These are phyloP conservation scores for Engraulis encrasicolus DNA, from an alignment of 2,113 vertebrate species.

Conservation along the genomic window DNA sequence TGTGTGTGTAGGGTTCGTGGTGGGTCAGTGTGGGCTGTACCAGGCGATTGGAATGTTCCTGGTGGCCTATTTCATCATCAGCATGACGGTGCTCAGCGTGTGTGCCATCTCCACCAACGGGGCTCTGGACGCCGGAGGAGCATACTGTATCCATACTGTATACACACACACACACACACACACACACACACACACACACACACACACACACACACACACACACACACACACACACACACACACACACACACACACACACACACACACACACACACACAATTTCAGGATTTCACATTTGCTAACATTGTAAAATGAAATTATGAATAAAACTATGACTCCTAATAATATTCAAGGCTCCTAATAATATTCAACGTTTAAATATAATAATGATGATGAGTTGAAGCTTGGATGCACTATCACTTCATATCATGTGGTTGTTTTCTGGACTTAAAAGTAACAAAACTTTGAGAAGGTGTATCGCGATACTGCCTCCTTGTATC, in stretches of 20 bases:
- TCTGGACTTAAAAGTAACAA: too few relatives aligned
- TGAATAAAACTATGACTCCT: too few relatives aligned
- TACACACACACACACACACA: constrained; percentile 38
- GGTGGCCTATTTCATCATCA: constrained; percentile 90
- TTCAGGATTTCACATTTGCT: too few relatives aligned
- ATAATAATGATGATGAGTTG: too few relatives aligned
- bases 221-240: constrained; percentile 13
- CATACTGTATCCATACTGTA: constrained; percentile 96
- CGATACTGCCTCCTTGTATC: too few relatives aligned
- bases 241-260: background rate
- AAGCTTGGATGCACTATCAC: too few relatives aligned
- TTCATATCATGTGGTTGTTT: too few relatives aligned
- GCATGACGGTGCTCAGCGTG: constrained; percentile 88
- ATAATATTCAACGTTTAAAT: too few relatives aligned
- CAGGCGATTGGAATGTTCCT: constrained; percentile 83
- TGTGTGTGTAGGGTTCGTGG: constrained; percentile 79
- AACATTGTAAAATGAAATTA: too few relatives aligned
- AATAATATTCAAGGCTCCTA: too few relatives aligned
- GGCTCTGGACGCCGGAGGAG: constrained; percentile 88
- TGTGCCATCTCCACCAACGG: constrained; percentile 93
- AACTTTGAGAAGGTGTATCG: too few relatives aligned
- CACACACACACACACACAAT: constrained; percentile 13
- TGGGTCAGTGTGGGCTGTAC: constrained; percentile 88
- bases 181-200: background rate
- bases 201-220: background rate